Evolutionary conservation across 1,140 invertebrate species (phyloP).

Genomic region (Trissolcus basalis): DNA sequence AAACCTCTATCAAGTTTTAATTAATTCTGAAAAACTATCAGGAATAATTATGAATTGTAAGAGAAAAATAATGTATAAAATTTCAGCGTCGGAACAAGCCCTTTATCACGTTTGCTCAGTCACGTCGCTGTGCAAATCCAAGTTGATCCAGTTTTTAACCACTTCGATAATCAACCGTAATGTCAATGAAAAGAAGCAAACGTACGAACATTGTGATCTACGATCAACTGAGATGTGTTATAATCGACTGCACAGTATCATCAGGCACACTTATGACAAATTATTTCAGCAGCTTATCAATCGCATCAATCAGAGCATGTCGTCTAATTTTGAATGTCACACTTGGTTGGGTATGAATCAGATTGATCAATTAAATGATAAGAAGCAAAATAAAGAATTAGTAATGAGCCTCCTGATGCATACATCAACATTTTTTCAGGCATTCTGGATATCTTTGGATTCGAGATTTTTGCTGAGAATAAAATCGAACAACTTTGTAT

Average conservation of each 20-base stretch:
- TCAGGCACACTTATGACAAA: constrained; percentile 63
- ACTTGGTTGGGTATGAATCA: constrained; percentile 60
- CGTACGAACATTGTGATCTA: constrained; percentile 55
- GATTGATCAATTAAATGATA: not conserved
- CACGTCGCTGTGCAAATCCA: constrained; percentile 28
- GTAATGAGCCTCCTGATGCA: too few species aligned
- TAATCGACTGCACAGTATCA: constrained; percentile 63
- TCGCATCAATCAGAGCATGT: constrained; percentile 56
- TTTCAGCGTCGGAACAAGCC: constrained; percentile 53
- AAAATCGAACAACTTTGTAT: constrained; percentile 87
- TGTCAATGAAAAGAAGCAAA: constrained; percentile 28
- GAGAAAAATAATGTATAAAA: too few species aligned
- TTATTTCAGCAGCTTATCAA: constrained; percentile 63
- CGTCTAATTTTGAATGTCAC: constrained; percentile 35
- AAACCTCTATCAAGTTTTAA: too few species aligned
- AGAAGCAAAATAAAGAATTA: too few species aligned
- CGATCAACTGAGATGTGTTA: constrained; percentile 58
- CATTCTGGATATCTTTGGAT: constrained; percentile 83
- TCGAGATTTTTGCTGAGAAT: constrained; percentile 83
- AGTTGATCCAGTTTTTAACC: constrained; percentile 54
- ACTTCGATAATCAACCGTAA: constrained; percentile 50
- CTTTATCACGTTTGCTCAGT: constrained; percentile 35
- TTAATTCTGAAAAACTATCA: too few species aligned
- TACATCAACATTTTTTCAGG: constrained; percentile 60
- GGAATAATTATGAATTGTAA: too few species aligned